Base-by-base conservation (phyloP, 2,888 invertebrate genomes). In the Bombylius discolor region DNA sequence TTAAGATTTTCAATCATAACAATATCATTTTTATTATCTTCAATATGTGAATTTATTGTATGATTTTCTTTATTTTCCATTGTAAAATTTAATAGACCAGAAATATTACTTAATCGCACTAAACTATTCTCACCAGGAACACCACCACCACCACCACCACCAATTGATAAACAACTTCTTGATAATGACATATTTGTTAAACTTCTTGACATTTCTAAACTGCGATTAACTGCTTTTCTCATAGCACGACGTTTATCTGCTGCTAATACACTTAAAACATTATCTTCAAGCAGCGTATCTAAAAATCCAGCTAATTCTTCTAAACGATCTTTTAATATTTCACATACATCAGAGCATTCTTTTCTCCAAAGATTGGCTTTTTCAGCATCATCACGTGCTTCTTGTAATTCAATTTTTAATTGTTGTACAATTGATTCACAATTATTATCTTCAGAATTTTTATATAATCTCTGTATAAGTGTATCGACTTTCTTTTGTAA, bases 261-360 rank as follows among this genome's bases (percentile, higher is more conserved):
- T 1, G 78, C 79, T 51, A 80, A 63, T 47, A 77, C 73, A 23
- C 78, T 78, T 9, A 79, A 62, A n/a, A 79, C 73, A 50, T 76
- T 75, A 58, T 80, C 77, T 61, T 76, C 76, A 1, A 82, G 69
- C 51, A 83, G 67, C 0, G 80, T 78, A 60, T 81, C 79, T 11
- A 83, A 70, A 65, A 83, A 83, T 13, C 77, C 72, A 1, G 81
- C 81, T 48, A 83, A 66, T 64, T 83, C 82, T 62, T 81, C 80
- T 5, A 83, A 65, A 0, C 81, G 76, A 39, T 69, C 73, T 31
- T 79, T 78, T 8, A 83, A 67, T 47, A 79, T 66, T 4, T 63
- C 58, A 60, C 73, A 74, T 3, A 73, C 67, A 53, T 72, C 70
- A 1, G 67, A 65, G 55, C 71, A 74, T 55, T 72, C 70, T 5